Evolutionary conservation across 1,140 invertebrate genomes (phyloP).

Genomic region (Oncopeltus fasciatus): DNA sequence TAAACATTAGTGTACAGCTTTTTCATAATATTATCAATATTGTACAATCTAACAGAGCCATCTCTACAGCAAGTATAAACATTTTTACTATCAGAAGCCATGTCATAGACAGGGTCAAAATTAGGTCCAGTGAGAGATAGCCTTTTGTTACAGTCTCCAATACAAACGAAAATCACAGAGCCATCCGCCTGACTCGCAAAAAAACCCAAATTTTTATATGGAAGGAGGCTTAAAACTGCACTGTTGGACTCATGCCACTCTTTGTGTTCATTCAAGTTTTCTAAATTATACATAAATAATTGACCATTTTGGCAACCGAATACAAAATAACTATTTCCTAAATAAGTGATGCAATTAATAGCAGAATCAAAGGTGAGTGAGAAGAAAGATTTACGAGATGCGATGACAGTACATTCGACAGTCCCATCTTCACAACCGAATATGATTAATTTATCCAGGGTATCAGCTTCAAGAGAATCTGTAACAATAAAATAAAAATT

Average conservation of each 20-base stretch:
- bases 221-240: slow-evolving; percentile 31
- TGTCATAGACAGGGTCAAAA: slow-evolving; percentile 46
- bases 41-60: slow-evolving; percentile 28
- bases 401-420: slow-evolving; percentile 40
- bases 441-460: slow-evolving; percentile 44
- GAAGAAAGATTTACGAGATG: slow-evolving; percentile 36
- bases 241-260: slow-evolving; percentile 35
- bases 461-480: slow-evolving; percentile 45
- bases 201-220: slow-evolving; percentile 31
- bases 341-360: slow-evolving; percentile 35
- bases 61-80: slow-evolving; percentile 42
- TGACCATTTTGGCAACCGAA: slow-evolving; percentile 38
- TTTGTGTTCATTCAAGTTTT: slow-evolving; percentile 25
- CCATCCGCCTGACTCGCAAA: slow-evolving; percentile 42
- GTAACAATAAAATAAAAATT: slow-evolving; percentile 4
- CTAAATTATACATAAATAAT: slow-evolving; percentile 32
- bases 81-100: slow-evolving; percentile 37
- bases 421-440: slow-evolving; percentile 46
- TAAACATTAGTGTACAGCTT: background rate
- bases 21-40: background rate
- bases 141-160: slow-evolving; percentile 29
- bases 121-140: slow-evolving; percentile 50
- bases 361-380: slow-evolving; percentile 31
- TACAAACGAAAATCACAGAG: slow-evolving; percentile 33
- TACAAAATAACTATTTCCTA: slow-evolving; percentile 30